These are phyloP conservation scores for Pandemis corylana DNA, from an alignment of 2,888 invertebrate species.

Conservation along the genomic window DNA sequence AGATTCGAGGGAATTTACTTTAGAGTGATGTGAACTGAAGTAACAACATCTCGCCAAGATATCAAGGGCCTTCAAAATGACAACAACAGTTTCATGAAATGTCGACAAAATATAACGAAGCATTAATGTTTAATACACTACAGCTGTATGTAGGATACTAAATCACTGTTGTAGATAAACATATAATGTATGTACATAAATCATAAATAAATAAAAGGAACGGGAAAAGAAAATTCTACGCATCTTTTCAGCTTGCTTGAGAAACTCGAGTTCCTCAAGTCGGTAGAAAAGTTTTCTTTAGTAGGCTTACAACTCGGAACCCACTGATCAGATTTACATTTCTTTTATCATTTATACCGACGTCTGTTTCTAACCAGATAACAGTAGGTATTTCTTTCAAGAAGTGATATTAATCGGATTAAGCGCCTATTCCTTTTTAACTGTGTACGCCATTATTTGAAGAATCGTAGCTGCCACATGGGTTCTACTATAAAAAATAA, in stretches of 20 bases:
- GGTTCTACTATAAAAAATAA: too few relatives aligned
- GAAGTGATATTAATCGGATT: not conserved
- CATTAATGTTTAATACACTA: constrained; percentile 1
- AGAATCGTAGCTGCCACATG: too few relatives aligned
- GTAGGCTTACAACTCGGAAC: constrained; percentile 17
- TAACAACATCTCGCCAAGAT: not conserved
- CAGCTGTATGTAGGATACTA: not conserved
- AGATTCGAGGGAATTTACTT: too few relatives aligned
- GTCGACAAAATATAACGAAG: not conserved
- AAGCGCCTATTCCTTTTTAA: too few relatives aligned
- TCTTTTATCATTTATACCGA: constrained; percentile 20
- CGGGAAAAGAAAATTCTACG: constrained; percentile 15
- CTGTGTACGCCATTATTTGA: too few relatives aligned
- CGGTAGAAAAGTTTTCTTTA: constrained; percentile 19
- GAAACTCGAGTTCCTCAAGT: constrained; percentile 26
- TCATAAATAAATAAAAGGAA: constrained; percentile 25
- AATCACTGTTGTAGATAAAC: not conserved
- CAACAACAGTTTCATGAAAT: not conserved
- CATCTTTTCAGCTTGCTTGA: constrained; percentile 24
- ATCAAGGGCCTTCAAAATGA: not conserved
- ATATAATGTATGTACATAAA: constrained; percentile 9
- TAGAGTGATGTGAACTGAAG: too few relatives aligned
- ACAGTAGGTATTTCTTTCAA: not conserved
- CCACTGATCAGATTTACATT: constrained; percentile 31
- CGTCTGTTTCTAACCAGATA: not conserved